Base-by-base conservation (phyloP, 2,888 invertebrate species). In the Abscondita cerata region DNA sequence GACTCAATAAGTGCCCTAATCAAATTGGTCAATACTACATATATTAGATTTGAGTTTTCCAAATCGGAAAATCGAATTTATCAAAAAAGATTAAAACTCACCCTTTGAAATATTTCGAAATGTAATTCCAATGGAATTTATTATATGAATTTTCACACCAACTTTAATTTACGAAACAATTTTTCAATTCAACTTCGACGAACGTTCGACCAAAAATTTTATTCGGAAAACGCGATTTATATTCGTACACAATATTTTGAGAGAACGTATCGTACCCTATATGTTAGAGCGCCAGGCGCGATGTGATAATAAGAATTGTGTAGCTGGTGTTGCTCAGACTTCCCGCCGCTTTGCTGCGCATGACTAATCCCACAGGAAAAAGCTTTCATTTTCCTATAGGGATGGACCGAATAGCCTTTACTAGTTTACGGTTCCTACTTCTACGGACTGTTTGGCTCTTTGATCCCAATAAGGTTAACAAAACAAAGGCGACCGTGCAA, bases 341-440 rank as follows among this genome's bases (percentile, higher is more conserved):
- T 62, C 58, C 62, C 62, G 62, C 62, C 51, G 62, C 52, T 57
- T 52, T 52, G 25, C 12, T 52, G 62, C 62, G 62, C 62, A 62
- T 62, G 62, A 41, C 61, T 38, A 33, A 36, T 52, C 54, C 50
- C 54, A 31, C 55, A 51, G 61, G 52, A 52, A 51, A 57, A 52
- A 57, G 55, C 38, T 44, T 62, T 57, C 56, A 38, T 38, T 56
- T 61, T 59, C 44, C 52, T 56, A 46, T 50, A 52, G 46, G 34
- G 57, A 52, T 61, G 44, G 55, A 55, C 60, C 55, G 55, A 55
- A 61, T 47, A 15, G 46, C 50, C 61, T 52, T 56, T 52, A 46
- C 38, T 31, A 62, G 58, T 58, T 53, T 59, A 40, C 31, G 40
- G 41, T 62, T 62, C 52, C 52, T 52, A 61, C 56, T 62, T 52